A percentile compares a stretch with the other conserved stretches of the same genome.
These are phyloP conservation scores for Poecilus cupreus DNA, from an alignment of 2,888 invertebrate genomes.

Conservation along the genomic window DNA sequence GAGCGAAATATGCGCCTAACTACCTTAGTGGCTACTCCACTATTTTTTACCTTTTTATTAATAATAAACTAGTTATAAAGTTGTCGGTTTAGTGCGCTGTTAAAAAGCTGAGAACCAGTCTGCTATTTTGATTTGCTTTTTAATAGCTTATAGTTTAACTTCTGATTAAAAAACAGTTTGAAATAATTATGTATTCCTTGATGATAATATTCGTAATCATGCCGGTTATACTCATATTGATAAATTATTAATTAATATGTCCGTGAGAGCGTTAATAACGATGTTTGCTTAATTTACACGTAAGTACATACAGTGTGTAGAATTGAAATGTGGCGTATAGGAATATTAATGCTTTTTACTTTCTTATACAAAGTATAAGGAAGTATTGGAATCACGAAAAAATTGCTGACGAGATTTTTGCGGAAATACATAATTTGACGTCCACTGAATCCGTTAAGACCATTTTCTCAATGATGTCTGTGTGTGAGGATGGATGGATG, in stretches of 20 bases:
- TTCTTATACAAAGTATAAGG: no score
- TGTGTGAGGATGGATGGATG: no score
- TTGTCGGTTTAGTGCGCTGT: conserved; percentile 12
- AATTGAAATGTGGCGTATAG: no score
- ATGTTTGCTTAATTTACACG: no score
- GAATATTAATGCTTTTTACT: no score
- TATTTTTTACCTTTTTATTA: conserved; percentile 40
- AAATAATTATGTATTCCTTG: neutral
- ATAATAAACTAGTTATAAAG: conserved; percentile 38
- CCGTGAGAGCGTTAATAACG: neutral
- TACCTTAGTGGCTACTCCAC: neutral
- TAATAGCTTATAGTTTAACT: neutral
- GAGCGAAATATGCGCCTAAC: conserved; percentile 26
- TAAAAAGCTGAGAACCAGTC: conserved; percentile 11
- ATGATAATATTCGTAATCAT: neutral
- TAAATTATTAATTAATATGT: conserved; percentile 16
- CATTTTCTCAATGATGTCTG: no score
- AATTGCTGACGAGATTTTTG: no score
- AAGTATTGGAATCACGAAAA: no score
- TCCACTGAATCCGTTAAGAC: no score
- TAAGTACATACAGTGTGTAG: no score
- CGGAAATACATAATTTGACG: no score
- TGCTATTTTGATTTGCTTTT: conserved; percentile 8
- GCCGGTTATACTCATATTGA: neutral
- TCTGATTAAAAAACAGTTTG: neutral